Percentiles rank a stretch among this genome's conserved stretches.
Evolutionary conservation across 2,797 vertebrate species (phyloP).

Genomic region (Lacerta viridis): DNA sequence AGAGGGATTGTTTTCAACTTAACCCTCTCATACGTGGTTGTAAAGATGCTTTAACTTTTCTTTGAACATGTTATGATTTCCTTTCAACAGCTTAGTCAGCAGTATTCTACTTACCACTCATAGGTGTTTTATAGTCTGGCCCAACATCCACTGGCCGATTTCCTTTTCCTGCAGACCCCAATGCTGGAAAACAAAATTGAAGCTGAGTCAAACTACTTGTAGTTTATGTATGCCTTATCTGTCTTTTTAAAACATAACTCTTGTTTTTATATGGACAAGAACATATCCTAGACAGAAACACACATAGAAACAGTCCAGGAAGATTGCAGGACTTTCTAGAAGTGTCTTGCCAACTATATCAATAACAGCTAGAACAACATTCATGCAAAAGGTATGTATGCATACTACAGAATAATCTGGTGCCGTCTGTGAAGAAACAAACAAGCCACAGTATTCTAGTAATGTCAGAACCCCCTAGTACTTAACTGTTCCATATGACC

Average conservation of each 20-base stretch:
- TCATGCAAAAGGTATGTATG: not conserved
- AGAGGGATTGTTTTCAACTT: not conserved
- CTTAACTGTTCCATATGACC: not conserved
- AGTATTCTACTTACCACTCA: conserved; percentile 83
- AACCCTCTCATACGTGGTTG: not conserved
- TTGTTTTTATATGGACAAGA: not conserved
- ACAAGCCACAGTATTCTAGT: not conserved
- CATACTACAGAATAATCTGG: not conserved
- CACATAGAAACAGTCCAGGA: not conserved
- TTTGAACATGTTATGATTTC: no score
- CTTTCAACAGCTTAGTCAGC: not conserved
- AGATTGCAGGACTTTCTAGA: not conserved
- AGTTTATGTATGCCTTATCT: not conserved
- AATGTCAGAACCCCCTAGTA: not conserved
- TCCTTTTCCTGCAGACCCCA: conserved; percentile 87
- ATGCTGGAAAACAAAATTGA: conserved; percentile 82
- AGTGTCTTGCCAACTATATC: not conserved
- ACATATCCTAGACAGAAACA: conserved; percentile 1
- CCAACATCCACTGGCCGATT: conserved; percentile 78
- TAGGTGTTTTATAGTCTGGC: conserved; percentile 81
- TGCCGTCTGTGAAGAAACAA: not conserved
- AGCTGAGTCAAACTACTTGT: conserved; percentile 3
- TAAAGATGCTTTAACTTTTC: not conserved
- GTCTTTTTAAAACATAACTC: not conserved
- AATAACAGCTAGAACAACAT: not conserved